A percentile compares a stretch with the other conserved stretches of the same genome.
phyloP scores from a whole-genome alignment of 2,113 vertebrate genomes.

The Meriones unguiculatus region DNA sequence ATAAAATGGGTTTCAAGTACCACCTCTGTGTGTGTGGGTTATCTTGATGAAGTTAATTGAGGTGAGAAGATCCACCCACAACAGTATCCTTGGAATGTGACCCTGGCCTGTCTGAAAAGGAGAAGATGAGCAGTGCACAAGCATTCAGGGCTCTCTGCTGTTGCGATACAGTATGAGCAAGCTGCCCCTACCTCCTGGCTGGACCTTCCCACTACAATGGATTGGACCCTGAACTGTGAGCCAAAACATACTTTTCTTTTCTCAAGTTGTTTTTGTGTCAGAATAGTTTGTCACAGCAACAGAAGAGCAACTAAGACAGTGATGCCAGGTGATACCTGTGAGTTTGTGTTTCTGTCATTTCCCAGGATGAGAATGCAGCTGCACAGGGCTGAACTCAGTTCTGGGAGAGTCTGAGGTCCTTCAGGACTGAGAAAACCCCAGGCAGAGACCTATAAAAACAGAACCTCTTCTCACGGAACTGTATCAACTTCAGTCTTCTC shows the following conservation, averaged over 20 bases:
- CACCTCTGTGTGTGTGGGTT: no score
- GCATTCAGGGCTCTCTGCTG: neutral
- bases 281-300: neutral
- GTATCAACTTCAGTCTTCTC: neutral
- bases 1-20: neutral
- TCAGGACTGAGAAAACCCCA: neutral
- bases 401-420: neutral
- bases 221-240: neutral
- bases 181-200: neutral
- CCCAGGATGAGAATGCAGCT: neutral
- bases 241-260: neutral
- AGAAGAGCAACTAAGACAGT: neutral
- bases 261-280: neutral
- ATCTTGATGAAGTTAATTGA: neutral
- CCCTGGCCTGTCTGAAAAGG: no score
- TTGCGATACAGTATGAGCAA: neutral
- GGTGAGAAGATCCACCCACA: neutral
- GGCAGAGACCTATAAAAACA: neutral
- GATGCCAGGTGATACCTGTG: neutral
- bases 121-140: neutral
- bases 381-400: neutral
- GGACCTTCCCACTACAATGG: no score
- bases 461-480: neutral
- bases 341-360: neutral
- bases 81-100: no score